Base-by-base conservation (phyloP, 2,888 invertebrate genomes). In the Drepanosiphum platanoidis region DNA sequence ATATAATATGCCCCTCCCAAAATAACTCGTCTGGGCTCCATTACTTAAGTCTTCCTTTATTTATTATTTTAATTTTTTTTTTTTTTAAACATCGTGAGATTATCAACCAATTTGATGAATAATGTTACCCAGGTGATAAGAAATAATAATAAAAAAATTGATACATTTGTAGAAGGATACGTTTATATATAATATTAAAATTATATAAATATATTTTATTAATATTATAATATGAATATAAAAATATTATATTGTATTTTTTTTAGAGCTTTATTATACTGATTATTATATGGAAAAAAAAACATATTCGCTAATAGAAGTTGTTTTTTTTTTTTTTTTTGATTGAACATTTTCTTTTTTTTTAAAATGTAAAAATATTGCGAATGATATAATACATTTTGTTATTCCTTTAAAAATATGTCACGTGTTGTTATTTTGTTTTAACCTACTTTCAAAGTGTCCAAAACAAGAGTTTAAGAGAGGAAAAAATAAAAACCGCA, bases 311-410 rank as follows among this genome's bases (percentile, higher is more conserved):
- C 84, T 74, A 70, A 84, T 84, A 84, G 77, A 77, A 68, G 39
- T 84, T 84, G 75, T 84, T 84, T 75, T 74, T 46, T 34, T 36
- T 71, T 71, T 39, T 71, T 66, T 82, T 82, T 75, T 83, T 52
- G 75, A 75, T 83, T 75, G 74, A 74, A 83, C 27, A 66, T 83
- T 83, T 75, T 68, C 68, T 75, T 84, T 64, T 66, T 42, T 68
- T 39, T 39, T 39, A n/a, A n/a, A 46, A 39, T 84, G 68, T 75
- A 84, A 84, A n/a, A 84, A 77, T 77, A 68, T 83, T 66, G 64
- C 83, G 83, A 83, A 83, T 83, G 66, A 83, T 83, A 84, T 75
- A 77, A 84, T 84, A 77, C 84, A 84, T 84, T 84, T 84, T 84
- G 84, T 84, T 84, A 77, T 84, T 84, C 77, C 84, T 84, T 77